Evolutionary conservation across 2,797 vertebrate species (phyloP).

Genomic region (Dryobates pubescens): DNA sequence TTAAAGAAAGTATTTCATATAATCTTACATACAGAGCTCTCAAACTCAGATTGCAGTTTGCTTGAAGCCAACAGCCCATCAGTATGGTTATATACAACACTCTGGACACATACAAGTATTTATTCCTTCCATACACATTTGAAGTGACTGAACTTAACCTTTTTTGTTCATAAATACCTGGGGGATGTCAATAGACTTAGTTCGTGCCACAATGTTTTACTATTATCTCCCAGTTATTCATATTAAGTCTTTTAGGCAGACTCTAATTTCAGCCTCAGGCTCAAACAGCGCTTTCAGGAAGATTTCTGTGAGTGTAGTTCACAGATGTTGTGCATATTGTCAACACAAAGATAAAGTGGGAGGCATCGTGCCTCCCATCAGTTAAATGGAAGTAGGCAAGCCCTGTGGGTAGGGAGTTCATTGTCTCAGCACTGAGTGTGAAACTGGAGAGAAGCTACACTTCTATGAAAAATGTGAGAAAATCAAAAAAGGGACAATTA

Average conservation of each 20-base stretch:
- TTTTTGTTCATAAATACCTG: neutral
- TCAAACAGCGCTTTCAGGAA: neutral
- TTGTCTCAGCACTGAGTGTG: neutral
- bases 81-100: neutral
- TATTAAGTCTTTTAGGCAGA: neutral
- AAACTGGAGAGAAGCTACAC: neutral
- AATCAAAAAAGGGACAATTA: neutral
- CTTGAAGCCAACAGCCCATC: neutral
- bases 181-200: neutral
- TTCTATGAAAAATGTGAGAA: neutral
- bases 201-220: neutral
- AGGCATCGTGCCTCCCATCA: fast-evolving
- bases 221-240: neutral
- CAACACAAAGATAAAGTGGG: neutral
- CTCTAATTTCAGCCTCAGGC: neutral
- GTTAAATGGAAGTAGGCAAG: neutral
- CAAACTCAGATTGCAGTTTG: neutral
- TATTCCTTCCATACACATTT: neutral
- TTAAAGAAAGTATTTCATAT: neutral
- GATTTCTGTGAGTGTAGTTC: neutral
- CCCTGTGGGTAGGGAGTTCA: neutral
- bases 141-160: constrained; percentile 13
- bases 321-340: neutral
- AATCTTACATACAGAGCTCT: neutral
- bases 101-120: neutral